Base-by-base conservation (phyloP, 2,113 vertebrate species). In the Oriolus oriolus region DNA sequence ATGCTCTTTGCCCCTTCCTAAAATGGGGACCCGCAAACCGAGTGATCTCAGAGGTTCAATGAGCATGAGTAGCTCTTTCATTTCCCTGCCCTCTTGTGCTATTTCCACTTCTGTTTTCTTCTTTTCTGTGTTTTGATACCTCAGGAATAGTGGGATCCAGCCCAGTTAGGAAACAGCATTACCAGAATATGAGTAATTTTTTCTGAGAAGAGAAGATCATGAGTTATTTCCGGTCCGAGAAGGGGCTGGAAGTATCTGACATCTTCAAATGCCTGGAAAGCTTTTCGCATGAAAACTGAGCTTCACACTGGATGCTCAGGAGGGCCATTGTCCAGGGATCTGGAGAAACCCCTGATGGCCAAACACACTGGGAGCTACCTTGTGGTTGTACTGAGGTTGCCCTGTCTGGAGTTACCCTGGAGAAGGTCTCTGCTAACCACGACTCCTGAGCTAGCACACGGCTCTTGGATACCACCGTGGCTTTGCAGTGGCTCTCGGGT, bases 251-350 rank as follows among this genome's bases (percentile, higher is more conserved):
- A 88, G 65, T 27, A 47, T 86, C 31, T 78, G 69, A 75, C 50
- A 69, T 84, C 54, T 85, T 53, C 2, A 10, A 91, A 56, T 61
- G 61, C 37, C 49, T 7, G 5, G 61, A 90, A 92, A 84, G 12
- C 9, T 68, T 84, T 89, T 95, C 70, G 65, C 59, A 59, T 83
- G 66, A 59, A 87, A 89, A 83, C 14, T 6, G 57, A 35, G 37
- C 37, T 81, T 75, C 50, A 30, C 61, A 60, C 1, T 0, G 0
- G 30, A 42, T 1, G 2, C 13, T 73, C 16, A 68, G 53, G 39
- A 42, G 12, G 17, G 28, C 6, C 11, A 22, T 59, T 47, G 9
- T 39, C 68, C 41, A 28, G 63, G 45, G 71, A 74, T 74, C 31
- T 74, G 52, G 22, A 83, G 63, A 88, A 84, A 52, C 7, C 42